Base-by-base conservation (phyloP, 2,888 invertebrate genomes). In the Drosophila neonasuta region DNA sequence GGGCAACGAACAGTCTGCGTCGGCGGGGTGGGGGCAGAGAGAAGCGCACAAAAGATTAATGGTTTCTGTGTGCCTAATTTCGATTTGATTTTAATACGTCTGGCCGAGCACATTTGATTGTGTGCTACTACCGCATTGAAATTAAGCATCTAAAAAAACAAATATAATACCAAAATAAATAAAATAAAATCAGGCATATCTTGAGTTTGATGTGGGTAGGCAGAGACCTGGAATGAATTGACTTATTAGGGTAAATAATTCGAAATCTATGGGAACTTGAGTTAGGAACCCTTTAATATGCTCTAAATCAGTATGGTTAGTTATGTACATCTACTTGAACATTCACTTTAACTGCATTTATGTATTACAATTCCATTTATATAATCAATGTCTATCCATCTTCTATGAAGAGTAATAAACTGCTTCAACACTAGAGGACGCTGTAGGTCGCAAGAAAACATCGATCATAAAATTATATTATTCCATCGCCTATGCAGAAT, bases 61-160 rank as follows among this genome's bases (percentile, higher is more conserved):
- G 79, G 76, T 48, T 66, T 62, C 69, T 74, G 74, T 83, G 67
- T 51, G 66, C 80, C 86, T 81, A 81, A 86, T 81, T 81, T 81
- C 86, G 81, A 80, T 86, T 81, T 83, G 86, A 79, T 79, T 76
- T 68, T 72, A 76, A 77, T 72, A 67, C 70, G 69, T 65, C 73
- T 75, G 72, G 63, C 57, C 67, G 51, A 67, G 24, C 73, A 77
- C 69, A 72, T 78, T 70, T 61, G 80, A 72, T 74, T 61, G 78
- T 63, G 48, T 59, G 48, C 45, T 68, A 71, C 49, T 50, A 60
- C 39, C 29, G 42, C 45, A 73, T 55, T 42, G 46, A 75, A 64
- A 68, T 68, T 39, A 15, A 52, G 44, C 57, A 56, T 41, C 46
- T 54, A 49, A 68, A 44, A 49, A 15, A 54, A 32, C n/a, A 7